Evolutionary conservation across 2,113 vertebrate genomes (phyloP), one percentile per base, ranked within the genome.

Genomic region (Morphnarchus princeps): DNA sequence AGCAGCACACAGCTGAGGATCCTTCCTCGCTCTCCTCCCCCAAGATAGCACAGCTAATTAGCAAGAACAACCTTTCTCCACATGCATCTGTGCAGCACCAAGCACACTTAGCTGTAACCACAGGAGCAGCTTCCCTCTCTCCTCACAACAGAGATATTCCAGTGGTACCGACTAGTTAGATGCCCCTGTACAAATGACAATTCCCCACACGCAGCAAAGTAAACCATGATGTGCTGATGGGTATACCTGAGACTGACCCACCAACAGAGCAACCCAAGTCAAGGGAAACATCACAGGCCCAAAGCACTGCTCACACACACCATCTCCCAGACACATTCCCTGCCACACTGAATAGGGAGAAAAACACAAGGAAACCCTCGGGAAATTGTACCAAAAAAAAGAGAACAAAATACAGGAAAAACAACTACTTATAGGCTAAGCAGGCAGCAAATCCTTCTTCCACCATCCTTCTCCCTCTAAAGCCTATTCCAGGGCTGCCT

Each of bases 201-300:
- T 6, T 5, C 36, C 31, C n/a, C 50, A 3, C 25, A 6, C 16
- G 15, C 20, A 21, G 31, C 43, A 38, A 10, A n/a, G 32, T 3
- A 11, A 57, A 15, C 28, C 54, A 12, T 0, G 0, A 21, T 1
- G 5, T 8, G 2, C 38, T 8, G 14, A 4, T 0, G 12, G 45
- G 17, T 1, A 7, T 0, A 10, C 52, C 50, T 1, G 5, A 32
- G 38, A 20, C 13, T 3, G 0, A 17, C 7, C 4, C 7, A 5
- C 25, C 14, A 16, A 1, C 40, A 24, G 14, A 63, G 11, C 4
- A 1, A 59, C n/a, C 25, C 32, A 2, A n/a, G 59, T 20, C 1
- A 3, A 38, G 29, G 32, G 42, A 20, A 47, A 50, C 73, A 28
- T 6, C 42, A 11, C 0, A 3, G 43, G 14, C 26, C 40, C 43